These are phyloP conservation scores for Sipha maydis DNA, from an alignment of 2,888 invertebrate genomes.

Conservation along the genomic window DNA sequence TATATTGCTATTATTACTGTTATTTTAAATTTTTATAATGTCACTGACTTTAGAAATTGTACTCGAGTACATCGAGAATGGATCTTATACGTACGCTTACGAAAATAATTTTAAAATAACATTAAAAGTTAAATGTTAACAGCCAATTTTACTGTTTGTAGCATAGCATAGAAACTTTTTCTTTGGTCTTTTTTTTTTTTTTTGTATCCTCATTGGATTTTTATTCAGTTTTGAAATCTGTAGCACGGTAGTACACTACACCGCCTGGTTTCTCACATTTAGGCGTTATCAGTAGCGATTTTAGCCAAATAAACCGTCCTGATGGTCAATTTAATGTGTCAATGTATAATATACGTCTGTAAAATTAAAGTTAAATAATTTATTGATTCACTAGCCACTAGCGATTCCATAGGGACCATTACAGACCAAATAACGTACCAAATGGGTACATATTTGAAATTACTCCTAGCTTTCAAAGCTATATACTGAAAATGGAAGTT, in stretches of 20 bases:
- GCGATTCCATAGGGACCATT: neutral
- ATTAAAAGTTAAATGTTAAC: too few species aligned
- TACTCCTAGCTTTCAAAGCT: constrained; percentile 16
- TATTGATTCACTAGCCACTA: neutral
- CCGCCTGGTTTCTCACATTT: too few species aligned
- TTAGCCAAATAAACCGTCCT: neutral
- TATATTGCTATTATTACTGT: neutral
- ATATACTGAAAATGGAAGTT: constrained; percentile 21
- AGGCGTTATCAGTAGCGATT: neutral
- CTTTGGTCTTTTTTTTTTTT: neutral
- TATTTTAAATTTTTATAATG: neutral
- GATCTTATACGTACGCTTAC: neutral
- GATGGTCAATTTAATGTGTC: neutral
- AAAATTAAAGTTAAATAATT: constrained; percentile 31
- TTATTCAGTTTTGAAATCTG: neutral
- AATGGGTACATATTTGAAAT: constrained; percentile 4
- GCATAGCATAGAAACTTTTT: neutral
- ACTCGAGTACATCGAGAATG: neutral
- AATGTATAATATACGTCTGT: neutral
- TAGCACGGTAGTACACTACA: neutral
- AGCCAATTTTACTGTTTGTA: too few species aligned
- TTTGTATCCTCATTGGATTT: neutral
- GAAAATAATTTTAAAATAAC: too few species aligned
- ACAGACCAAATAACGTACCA: constrained; percentile 7
- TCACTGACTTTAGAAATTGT: neutral